These are phyloP conservation scores for Mechanitis messenoides DNA, from an alignment of 2,888 invertebrate genomes.

Conservation along the genomic window DNA sequence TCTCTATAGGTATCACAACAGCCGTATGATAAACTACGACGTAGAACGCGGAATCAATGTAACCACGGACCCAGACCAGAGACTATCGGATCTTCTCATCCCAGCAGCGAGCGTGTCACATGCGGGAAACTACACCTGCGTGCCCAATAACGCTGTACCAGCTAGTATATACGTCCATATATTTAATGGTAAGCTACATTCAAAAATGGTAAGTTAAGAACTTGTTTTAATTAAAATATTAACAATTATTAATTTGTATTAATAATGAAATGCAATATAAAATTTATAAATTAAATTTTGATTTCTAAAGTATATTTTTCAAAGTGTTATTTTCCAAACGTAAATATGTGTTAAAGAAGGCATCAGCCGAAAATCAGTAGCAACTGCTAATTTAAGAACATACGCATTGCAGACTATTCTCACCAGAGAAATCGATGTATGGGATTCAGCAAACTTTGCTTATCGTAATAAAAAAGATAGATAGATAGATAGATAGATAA, in stretches of 20 bases:
- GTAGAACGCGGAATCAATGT: constrained; percentile 90
- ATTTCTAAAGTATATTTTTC: no score
- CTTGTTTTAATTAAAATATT: no score
- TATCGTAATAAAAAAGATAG: no score
- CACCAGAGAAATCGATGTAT: constrained; percentile 2
- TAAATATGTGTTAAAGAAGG: no score
- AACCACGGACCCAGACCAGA: constrained; percentile 84
- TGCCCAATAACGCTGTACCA: constrained; percentile 91
- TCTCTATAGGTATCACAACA: constrained; percentile 84
- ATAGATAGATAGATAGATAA: no score
- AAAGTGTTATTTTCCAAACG: no score
- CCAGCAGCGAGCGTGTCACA: constrained; percentile 80
- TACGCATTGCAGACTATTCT: not conserved
- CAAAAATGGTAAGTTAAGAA: not conserved
- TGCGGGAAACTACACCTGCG: constrained; percentile 92
- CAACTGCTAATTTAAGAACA: constrained; percentile 3
- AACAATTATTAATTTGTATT: no score
- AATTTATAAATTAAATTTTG: no score
- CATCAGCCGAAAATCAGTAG: not conserved
- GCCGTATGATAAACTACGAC: constrained; percentile 95
- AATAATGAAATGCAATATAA: no score
- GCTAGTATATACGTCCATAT: constrained; percentile 93
- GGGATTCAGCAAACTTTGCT: not conserved
- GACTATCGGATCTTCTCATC: constrained; percentile 80
- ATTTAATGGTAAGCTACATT: constrained; percentile 83